Base-by-base conservation (phyloP, 2,113 vertebrate species). In the Apus apus region DNA sequence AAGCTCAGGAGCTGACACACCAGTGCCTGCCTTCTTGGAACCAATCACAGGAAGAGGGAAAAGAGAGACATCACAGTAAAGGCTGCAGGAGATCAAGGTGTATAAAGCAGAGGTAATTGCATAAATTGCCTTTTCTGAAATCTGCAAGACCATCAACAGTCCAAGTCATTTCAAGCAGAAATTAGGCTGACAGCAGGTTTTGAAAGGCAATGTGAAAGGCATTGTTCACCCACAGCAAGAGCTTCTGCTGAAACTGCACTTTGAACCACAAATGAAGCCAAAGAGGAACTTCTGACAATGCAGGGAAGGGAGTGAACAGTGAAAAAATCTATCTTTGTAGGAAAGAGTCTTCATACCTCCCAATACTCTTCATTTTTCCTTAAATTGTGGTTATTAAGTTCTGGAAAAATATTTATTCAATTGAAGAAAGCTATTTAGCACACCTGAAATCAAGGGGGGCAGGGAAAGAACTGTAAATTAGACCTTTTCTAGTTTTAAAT, bases 321-420 rank as follows among this genome's bases (percentile, higher is more conserved):
- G 22, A 46, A 86, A 48, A 84, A 8, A 2, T 54, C 43, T 9
- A 62, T 72, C 40, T 40, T 40, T 5, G 0, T 2, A 46, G 36
- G 20, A 77, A 84, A 45, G 1, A 40, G 8, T 7, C 45, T 36
- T 57, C 2, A 0, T 8, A 5, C 38, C 51, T n/a, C 2, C 32
- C 64, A 93, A 19, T 7, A 61, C 2, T 36, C 19, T 30, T 54
- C 23, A n/a, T 65, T 48, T 68, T 29, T 0, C 40, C 50, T 60
- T 61, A 27, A 75, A 85, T 15, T 25, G 23, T n/a, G 9, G 36
- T 70, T 40, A 17, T 9, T 54, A 15, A 1, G 16, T 8, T 30
- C 7, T 25, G 45, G 46, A 58, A 86, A 27, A 73, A 51, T 2
- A 5, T 3, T 34, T 30, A 53, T 56, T 20, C 26, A 38, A 26